Base-by-base conservation (phyloP, 2,888 invertebrate species). In the Andrena praecox region DNA sequence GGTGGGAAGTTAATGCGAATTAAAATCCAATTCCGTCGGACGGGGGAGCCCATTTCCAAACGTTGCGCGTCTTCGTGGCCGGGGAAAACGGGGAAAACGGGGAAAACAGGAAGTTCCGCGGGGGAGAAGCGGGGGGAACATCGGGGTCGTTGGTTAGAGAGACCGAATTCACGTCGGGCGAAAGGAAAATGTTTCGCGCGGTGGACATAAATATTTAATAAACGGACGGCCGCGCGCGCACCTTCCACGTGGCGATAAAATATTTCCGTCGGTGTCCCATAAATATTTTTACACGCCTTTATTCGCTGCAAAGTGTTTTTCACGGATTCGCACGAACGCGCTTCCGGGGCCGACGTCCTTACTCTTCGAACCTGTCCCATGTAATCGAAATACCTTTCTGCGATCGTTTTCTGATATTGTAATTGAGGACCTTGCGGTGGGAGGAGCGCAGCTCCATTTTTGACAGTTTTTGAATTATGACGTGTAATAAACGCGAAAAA, bases 1-100 rank as follows among this genome's bases (percentile, higher is more conserved):
- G 68, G 60, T 67, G 66, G 82, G 69, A 73, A 77, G 77, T 82
- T 82, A 83, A 82, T 73, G 82, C 81, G 82, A 82, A 76, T 76
- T 82, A 82, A 76, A 82, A 82, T 81, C 76, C 73, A 82, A 80
- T 80, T 56, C 70, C 67, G 70, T 20, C 80, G 71, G 33, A 66
- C 69, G 29, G 70, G 54, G 10, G 52, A 74, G 54, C 35, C 81
- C 71, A 72, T 81, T 72, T 72, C 71, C 63, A 75, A 75, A 56
- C 63, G 75, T 80, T 75, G 82, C 73, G 50, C 67, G 70, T 77
- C 80, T 70, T 80, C 70, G 81, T 48, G 68, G 59, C 70, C 33
- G 60, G 70, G 35, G 74, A 71, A 70, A 82, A 80, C 70, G 33
- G 33, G 33, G 33, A 35, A 35, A 35, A 35, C 33, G 59, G 70